Conservation (phyloP, 2,113 vertebrate genomes). For the Macroglossus sobrinus region DNA sequence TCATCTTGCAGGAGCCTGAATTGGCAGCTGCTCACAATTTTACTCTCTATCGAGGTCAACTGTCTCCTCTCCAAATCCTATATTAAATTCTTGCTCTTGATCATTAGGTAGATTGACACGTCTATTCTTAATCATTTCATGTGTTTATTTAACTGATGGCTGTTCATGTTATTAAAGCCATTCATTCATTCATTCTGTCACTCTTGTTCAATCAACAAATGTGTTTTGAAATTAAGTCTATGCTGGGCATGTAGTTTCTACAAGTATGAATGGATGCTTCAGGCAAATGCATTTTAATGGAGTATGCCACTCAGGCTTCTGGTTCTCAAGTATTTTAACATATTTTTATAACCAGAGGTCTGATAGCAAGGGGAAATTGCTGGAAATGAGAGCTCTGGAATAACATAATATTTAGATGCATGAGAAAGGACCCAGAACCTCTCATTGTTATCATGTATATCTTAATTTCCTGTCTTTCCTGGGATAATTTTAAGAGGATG, state of each 20-base stretch:
- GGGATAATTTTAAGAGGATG: constrained; percentile 4
- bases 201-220: neutral
- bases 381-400: constrained; percentile 16
- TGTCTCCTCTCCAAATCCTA: neutral
- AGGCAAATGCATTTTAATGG: constrained; percentile 40
- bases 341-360: constrained; percentile 45
- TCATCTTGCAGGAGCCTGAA: neutral
- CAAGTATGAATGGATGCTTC: constrained; percentile 19
- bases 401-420: constrained; percentile 27
- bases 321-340: constrained; percentile 51
- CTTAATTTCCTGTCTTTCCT: neutral
- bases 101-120: neutral
- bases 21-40: neutral
- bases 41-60: neutral
- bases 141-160: neutral
- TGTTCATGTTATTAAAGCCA: neutral
- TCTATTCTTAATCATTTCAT: neutral
- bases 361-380: neutral
- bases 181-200: neutral
- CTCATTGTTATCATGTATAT: neutral
- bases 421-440: neutral
- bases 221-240: constrained; percentile 13
- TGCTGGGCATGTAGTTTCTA: neutral
- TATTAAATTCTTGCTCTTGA: neutral
- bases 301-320: constrained; percentile 28